phyloP scores from a whole-genome alignment of 2,797 vertebrate genomes.

The Adelosebastes latens region DNA sequence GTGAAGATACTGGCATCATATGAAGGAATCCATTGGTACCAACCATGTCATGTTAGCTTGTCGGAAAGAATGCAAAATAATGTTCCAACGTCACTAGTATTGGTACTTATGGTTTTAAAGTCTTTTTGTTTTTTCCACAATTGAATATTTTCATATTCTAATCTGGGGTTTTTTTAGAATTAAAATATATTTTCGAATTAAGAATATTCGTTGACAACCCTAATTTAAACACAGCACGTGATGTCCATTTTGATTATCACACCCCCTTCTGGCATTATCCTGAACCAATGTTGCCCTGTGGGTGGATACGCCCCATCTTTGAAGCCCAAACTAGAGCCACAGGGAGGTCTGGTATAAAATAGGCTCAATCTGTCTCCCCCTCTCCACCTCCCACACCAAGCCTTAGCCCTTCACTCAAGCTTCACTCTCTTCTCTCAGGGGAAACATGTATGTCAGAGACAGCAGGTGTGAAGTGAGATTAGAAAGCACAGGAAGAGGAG shows the following conservation, averaged over 20 bases:
- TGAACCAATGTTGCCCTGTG: constrained; percentile 54
- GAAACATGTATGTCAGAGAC: constrained; percentile 79
- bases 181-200: no score
- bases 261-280: constrained; percentile 34
- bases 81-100: no score
- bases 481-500: constrained; percentile 67
- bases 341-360: constrained; percentile 68
- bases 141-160: no score
- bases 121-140: no score
- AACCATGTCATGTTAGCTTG: no score
- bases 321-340: constrained; percentile 63
- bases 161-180: no score
- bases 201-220: no score
- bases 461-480: constrained; percentile 83
- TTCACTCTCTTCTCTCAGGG: constrained; percentile 74
- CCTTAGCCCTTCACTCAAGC: constrained; percentile 71
- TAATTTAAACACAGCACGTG: constrained; percentile 8
- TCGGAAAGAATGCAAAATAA: no score
- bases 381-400: constrained; percentile 73
- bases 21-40: no score
- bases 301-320: constrained; percentile 65
- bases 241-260: constrained; percentile 45
- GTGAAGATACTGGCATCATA: no score
- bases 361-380: constrained; percentile 69
- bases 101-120: no score